Evolutionary conservation across 2,113 vertebrate species (phyloP).

Genomic region (Pungitius pungitius): DNA sequence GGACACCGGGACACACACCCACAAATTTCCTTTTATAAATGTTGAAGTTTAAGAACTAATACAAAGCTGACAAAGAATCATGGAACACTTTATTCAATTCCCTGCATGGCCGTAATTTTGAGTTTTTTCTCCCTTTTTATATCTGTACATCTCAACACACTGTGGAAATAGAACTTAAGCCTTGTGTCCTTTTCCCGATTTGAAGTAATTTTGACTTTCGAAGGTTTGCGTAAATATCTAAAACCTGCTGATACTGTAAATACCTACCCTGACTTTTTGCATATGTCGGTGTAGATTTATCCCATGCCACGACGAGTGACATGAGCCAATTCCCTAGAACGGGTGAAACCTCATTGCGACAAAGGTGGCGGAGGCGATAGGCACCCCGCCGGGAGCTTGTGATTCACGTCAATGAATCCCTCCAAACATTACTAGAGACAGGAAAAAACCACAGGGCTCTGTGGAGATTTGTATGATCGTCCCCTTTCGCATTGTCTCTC

Average conservation of each 20-base stretch:
- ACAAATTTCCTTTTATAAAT: not conserved
- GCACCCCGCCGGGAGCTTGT: constrained; percentile 17
- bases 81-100: not conserved
- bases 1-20: not conserved
- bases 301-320: constrained; percentile 9
- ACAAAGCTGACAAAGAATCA: not conserved
- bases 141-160: not conserved
- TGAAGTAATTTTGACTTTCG: not conserved
- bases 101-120: not conserved
- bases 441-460: constrained; percentile 14
- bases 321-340: constrained; percentile 12
- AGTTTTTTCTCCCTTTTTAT: not conserved
- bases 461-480: constrained; percentile 41
- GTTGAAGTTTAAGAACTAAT: not conserved
- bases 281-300: constrained; percentile 27
- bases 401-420: constrained; percentile 34
- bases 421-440: not conserved
- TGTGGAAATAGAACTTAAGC: not conserved
- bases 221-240: not conserved
- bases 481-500: constrained; percentile 18
- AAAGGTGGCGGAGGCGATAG: constrained; percentile 20
- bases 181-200: not conserved
- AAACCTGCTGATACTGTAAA: not conserved
- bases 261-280: not conserved
- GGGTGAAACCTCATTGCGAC: constrained; percentile 42